Evolutionary conservation across 2,888 invertebrate genomes (phyloP), one percentile per base, ranked within the genome.

Genomic region (Chalcosyrphus nemorum): DNA sequence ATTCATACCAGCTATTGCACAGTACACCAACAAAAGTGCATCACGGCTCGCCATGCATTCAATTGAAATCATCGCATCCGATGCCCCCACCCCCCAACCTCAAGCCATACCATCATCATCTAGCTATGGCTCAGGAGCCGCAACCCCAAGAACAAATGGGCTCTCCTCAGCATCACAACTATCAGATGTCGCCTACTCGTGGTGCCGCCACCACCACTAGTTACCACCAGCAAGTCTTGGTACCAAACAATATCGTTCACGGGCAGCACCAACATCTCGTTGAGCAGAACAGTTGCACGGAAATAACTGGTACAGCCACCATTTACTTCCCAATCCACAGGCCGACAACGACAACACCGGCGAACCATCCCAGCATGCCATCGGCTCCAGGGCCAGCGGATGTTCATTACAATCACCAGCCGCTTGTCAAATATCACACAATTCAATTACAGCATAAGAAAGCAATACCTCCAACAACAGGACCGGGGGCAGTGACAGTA

Each of bases 401-500:
- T 87, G 86, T 82, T 86, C 86, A 87, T 75, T 87, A 86, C 82
- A 86, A 86, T 78, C 82, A 86, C 54, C 91, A 91, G 86, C 89
- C 91, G 65, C 71, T 89, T 87, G 89, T 91, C 82, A 92, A 91
- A 88, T 91, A 92, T 88, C 92, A 91, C 71, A 91, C 91, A 81
- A 89, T 91, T 88, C 91, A 91, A 87, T 88, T 91, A 87, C 90
- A 90, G 74, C 90, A 87, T 41, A 78, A 85, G 61, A 86, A 86
- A 57, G 84, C 81, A 41, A 76, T 81, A 71, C 81, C 87, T 71
- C 68, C 86, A 21, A n/a, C 86, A 56, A n/a, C n/a, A n/a, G n/a
- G n/a, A n/a, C 7, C 41, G 24, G 7, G 80, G n/a, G 38, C 59
- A 13, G 45, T 77, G 47, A 21, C 87, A 50, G 35, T 86, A 59